phyloP scores from a whole-genome alignment of 2,888 invertebrate genomes.

The Adelognathus sp. region DNA sequence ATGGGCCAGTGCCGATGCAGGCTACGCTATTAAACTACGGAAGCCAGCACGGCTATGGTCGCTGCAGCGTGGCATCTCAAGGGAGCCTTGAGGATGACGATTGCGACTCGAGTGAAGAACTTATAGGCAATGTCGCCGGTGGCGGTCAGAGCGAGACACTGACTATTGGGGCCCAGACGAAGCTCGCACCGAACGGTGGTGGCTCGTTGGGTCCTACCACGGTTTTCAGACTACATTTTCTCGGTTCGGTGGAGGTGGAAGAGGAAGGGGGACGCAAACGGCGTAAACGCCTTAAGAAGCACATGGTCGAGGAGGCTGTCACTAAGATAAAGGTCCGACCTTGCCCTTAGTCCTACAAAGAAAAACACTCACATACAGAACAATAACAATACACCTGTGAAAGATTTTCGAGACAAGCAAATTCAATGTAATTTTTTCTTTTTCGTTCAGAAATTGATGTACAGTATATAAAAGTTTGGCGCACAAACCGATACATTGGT shows the following conservation, averaged over 20 bases:
- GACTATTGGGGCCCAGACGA: conserved; percentile 71
- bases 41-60: conserved; percentile 77
- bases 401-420: conserved; percentile 9
- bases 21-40: conserved; percentile 79
- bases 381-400: neutral
- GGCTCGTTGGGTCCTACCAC: conserved; percentile 81
- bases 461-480: too few species aligned
- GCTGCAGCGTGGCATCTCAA: conserved; percentile 78
- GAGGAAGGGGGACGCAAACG: conserved; percentile 88
- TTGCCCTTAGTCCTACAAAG: conserved; percentile 64
- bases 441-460: too few species aligned
- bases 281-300: conserved; percentile 91
- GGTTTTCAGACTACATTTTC: conserved; percentile 91
- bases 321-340: conserved; percentile 92
- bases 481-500: too few species aligned
- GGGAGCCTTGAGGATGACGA: conserved; percentile 80
- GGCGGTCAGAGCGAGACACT: conserved; percentile 73
- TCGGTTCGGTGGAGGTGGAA: conserved; percentile 93
- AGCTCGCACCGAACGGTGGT: conserved; percentile 76
- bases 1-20: conserved; percentile 76
- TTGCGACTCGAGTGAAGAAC: conserved; percentile 80
- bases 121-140: conserved; percentile 78
- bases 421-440: conserved; percentile 6
- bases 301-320: conserved; percentile 94
- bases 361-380: conserved; percentile 32